Evolutionary conservation across 2,113 vertebrate genomes (phyloP).

Genomic region (Ceyx melanurus): DNA sequence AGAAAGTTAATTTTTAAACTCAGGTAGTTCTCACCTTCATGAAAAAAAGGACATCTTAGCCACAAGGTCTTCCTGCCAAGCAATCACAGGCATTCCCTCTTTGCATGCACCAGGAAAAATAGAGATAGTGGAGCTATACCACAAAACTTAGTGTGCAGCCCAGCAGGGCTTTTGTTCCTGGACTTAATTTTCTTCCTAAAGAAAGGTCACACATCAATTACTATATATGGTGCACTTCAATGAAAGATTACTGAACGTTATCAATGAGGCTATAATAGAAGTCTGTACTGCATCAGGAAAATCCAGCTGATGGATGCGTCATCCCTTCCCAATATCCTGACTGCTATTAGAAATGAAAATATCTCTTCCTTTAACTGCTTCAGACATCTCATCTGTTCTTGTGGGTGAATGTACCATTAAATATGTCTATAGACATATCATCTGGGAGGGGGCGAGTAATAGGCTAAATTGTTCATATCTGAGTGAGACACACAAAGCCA

Average conservation of each 20-base stretch:
- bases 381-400: conserved; percentile 38
- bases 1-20: background rate
- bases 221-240: background rate
- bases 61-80: background rate
- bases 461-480: background rate
- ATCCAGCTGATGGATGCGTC: conserved; percentile 5
- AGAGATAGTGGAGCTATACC: background rate
- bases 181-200: background rate
- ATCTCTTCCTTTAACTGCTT: conserved; percentile 34
- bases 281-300: background rate
- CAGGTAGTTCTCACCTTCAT: background rate
- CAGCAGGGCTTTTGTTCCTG: background rate
- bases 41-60: background rate
- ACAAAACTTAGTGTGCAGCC: background rate
- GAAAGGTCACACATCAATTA: conserved; percentile 32
- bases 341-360: conserved; percentile 46
- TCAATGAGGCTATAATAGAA: conserved; percentile 27
- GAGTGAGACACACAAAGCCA: background rate
- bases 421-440: background rate
- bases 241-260: conserved; percentile 17
- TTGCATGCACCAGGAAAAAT: background rate
- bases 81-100: background rate
- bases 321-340: background rate
- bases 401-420: conserved; percentile 28
- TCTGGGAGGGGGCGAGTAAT: background rate